Conservation (phyloP, 2,797 vertebrate genomes). For the Chiloscyllium punctatum region DNA sequence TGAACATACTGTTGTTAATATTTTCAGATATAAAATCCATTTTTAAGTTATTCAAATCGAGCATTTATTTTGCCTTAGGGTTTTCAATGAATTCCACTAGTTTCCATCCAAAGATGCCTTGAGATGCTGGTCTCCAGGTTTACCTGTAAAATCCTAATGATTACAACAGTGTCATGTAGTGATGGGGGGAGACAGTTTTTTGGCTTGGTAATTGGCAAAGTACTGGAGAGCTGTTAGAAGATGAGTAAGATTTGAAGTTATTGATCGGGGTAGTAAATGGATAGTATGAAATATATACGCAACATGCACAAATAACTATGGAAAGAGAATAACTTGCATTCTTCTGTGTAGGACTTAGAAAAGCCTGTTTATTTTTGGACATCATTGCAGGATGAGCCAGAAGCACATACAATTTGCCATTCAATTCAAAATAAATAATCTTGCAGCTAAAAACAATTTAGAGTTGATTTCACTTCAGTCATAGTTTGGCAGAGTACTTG, state of each 20-base stretch:
- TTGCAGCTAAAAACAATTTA: neutral
- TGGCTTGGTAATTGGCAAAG: neutral
- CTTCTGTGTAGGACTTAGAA: neutral
- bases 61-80: neutral
- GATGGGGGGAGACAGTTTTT: neutral
- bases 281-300: neutral
- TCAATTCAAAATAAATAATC: neutral
- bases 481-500: neutral
- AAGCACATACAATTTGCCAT: neutral
- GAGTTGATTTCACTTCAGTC: neutral
- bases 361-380: neutral
- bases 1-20: neutral
- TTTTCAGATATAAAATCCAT: neutral
- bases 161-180: neutral
- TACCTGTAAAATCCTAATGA: neutral
- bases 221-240: neutral
- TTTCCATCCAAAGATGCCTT: neutral
- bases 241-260: neutral
- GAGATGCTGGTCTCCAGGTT: neutral
- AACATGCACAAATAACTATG: neutral
- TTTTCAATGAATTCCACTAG: neutral
- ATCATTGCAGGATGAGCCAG: neutral
- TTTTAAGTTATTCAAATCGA: neutral
- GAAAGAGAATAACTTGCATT: neutral
- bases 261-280: neutral